These are phyloP conservation scores for Nasonia giraulti DNA, from an alignment of 1,140 invertebrate species.

Conservation along the genomic window DNA sequence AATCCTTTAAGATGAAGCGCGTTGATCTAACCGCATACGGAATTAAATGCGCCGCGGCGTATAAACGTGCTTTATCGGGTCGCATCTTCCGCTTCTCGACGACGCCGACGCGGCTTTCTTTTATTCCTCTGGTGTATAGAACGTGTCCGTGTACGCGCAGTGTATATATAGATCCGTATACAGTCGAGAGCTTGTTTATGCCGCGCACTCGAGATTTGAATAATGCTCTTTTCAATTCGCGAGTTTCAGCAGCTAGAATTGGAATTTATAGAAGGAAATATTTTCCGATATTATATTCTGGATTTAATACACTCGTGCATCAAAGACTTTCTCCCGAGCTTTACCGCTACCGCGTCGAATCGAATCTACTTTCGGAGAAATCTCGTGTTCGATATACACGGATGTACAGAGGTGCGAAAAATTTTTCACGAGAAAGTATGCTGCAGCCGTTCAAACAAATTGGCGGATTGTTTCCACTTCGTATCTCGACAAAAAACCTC, in stretches of 20 bases:
- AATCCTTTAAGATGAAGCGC: not conserved
- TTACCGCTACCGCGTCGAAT: too few relatives aligned
- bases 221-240: slow-evolving; percentile 3
- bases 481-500: too few relatives aligned
- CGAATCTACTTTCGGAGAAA: too few relatives aligned
- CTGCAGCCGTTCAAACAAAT: too few relatives aligned
- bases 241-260: not conserved
- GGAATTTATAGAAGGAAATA: slow-evolving; percentile 6
- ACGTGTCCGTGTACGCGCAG: not conserved
- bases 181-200: too few relatives aligned
- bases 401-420: too few relatives aligned
- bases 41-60: slow-evolving; percentile 15
- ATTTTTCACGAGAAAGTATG: too few relatives aligned
- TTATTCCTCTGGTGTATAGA: not conserved
- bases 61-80: not conserved
- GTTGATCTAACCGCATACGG: not conserved
- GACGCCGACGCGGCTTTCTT: not conserved
- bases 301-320: not conserved
- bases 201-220: slow-evolving; percentile 1
- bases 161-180: not conserved
- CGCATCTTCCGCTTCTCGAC: not conserved
- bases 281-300: not conserved
- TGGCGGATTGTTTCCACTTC: too few relatives aligned
- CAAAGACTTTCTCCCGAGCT: not conserved
- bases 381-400: too few relatives aligned